Evolutionary conservation across 2,888 invertebrate species (phyloP).

Genomic region (Deilephila elpenor): DNA sequence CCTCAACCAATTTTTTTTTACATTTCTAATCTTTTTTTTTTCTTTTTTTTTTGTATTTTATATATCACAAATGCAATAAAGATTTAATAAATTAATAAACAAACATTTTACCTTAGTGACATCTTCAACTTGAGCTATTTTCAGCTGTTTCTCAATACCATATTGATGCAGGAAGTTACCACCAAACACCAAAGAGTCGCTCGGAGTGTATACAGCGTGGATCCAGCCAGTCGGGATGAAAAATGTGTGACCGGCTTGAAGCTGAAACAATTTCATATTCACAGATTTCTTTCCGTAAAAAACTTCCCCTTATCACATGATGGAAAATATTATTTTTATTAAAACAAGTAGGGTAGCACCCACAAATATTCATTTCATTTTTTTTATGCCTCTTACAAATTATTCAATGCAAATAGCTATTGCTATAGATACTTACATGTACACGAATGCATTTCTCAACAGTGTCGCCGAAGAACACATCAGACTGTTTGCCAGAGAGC

Average conservation of each 20-base stretch:
- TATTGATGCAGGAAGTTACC: constrained; percentile 99
- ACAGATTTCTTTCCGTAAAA: neutral
- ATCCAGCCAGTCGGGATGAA: constrained; percentile 99
- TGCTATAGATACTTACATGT: constrained; percentile 70
- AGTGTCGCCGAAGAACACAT: constrained; percentile 98
- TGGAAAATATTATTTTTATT: too few species aligned
- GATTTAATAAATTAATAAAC: neutral
- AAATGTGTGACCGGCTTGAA: constrained; percentile 96
- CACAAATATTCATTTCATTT: too few species aligned
- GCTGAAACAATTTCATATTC: constrained; percentile 61
- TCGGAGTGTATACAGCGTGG: constrained; percentile 98
- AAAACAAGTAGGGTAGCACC: too few species aligned
- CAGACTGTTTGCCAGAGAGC: constrained; percentile 96
- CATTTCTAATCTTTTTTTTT: too few species aligned
- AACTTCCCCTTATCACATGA: neutral
- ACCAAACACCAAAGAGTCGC: constrained; percentile 98
- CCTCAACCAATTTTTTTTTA: too few species aligned
- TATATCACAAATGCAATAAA: too few species aligned
- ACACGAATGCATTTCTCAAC: constrained; percentile 97
- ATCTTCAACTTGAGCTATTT: constrained; percentile 98
- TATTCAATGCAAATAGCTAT: neutral
- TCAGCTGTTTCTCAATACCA: constrained; percentile 97
- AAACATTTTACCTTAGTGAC: constrained; percentile 89
- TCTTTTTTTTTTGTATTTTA: too few species aligned
- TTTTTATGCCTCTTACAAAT: too few species aligned